Percentiles rank a stretch among this genome's conserved stretches.
Evolutionary conservation across 2,888 invertebrate genomes (phyloP).

Genomic region (Penaeus monodon): DNA sequence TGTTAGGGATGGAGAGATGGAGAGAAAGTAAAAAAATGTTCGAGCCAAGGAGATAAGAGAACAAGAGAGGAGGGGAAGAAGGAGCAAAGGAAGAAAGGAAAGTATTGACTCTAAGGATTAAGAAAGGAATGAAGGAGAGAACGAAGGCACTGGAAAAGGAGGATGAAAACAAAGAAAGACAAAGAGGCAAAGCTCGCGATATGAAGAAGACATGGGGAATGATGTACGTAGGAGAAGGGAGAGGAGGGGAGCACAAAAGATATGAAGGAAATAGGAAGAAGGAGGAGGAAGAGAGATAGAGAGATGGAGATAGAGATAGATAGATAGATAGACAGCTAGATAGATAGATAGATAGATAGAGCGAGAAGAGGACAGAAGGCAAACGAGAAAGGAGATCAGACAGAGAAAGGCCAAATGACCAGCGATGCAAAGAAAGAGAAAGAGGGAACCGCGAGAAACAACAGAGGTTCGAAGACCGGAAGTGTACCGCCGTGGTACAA

Average conservation of each 20-base stretch:
- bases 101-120: no score
- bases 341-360: conserved; percentile 6
- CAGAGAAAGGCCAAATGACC: no score
- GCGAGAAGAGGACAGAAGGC: neutral
- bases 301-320: neutral
- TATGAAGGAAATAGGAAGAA: neutral
- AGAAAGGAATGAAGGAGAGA: no score
- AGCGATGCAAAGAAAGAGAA: no score
- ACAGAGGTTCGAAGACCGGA: no score
- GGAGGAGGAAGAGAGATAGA: no score
- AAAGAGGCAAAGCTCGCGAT: no score
- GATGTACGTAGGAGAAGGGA: no score
- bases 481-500: no score
- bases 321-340: neutral
- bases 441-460: no score
- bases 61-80: no score
- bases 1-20: neutral
- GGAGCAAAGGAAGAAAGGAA: neutral
- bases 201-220: no score
- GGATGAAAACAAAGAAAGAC: neutral
- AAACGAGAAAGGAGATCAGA: neutral
- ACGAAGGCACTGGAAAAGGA: neutral
- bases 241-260: neutral
- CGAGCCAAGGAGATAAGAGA: neutral
- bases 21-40: neutral